A percentile compares a stretch with the other conserved stretches of the same genome.
Conservation (phyloP, 2,888 invertebrate genomes). For the Luperina testacea region DNA sequence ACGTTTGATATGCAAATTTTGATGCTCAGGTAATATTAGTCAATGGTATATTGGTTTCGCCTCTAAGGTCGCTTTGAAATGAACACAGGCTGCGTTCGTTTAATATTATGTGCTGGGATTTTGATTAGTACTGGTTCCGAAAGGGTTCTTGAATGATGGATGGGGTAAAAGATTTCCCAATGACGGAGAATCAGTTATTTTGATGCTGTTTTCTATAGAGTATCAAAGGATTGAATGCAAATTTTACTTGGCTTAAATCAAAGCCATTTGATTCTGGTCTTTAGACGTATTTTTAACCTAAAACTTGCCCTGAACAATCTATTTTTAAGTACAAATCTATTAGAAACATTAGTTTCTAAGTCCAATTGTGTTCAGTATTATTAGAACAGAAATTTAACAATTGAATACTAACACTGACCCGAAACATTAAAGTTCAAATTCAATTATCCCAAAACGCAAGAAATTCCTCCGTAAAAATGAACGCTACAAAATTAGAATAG, state of each 20-base stretch:
- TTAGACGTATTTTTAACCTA: neutral
- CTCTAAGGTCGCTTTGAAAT: conserved; percentile 61
- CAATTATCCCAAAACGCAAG: conserved; percentile 22
- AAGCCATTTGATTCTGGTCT: neutral
- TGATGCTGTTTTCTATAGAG: neutral
- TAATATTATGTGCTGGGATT: conserved; percentile 64
- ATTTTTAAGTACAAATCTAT: conserved; percentile 12
- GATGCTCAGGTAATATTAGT: conserved; percentile 82
- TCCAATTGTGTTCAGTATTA: conserved; percentile 45
- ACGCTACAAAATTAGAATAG: conserved; percentile 68
- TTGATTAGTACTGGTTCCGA: conserved; percentile 28
- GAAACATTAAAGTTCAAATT: conserved; percentile 42
- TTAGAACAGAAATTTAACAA: conserved; percentile 23
- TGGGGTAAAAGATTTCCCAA: neutral
- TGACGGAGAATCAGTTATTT: conserved; percentile 21
- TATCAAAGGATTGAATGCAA: conserved; percentile 24
- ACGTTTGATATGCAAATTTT: conserved; percentile 86
- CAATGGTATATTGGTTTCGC: conserved; percentile 83
- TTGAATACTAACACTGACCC: conserved; percentile 17
- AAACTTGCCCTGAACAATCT: conserved; percentile 9
- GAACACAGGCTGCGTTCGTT: conserved; percentile 58
- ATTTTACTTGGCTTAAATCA: neutral
- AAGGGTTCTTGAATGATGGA: conserved; percentile 30
- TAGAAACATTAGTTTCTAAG: conserved; percentile 36
- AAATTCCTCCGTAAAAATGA: conserved; percentile 58